phyloP scores from a whole-genome alignment of 2,888 invertebrate genomes.

The Drosophila nr. perissopoda region DNA sequence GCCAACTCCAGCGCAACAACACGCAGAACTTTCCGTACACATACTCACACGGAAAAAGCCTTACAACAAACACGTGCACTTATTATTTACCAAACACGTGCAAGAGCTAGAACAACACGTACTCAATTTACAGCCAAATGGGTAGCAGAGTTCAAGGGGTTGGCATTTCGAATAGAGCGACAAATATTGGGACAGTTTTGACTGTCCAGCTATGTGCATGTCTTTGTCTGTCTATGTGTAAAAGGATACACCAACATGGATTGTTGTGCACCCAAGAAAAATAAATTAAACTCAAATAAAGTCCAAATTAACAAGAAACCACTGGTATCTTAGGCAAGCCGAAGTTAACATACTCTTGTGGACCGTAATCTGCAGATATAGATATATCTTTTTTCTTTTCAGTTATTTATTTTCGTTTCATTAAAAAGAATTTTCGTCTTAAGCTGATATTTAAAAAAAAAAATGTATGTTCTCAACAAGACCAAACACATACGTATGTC shows the following conservation, averaged over 20 bases:
- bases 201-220: slow-evolving; percentile 6
- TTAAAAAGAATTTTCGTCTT: background rate
- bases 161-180: slow-evolving; percentile 38
- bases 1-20: slow-evolving; percentile 49
- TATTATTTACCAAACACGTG: slow-evolving; percentile 78
- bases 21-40: slow-evolving; percentile 26
- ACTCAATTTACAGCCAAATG: slow-evolving; percentile 72
- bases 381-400: background rate
- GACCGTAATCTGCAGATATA: background rate
- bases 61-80: slow-evolving; percentile 47
- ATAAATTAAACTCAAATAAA: slow-evolving; percentile 46
- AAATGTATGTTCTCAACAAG: background rate
- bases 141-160: slow-evolving; percentile 9
- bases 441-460: background rate
- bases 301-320: slow-evolving; percentile 13
- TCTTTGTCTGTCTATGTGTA: slow-evolving; percentile 3
- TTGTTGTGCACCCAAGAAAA: slow-evolving; percentile 11
- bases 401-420: background rate
- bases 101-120: slow-evolving; percentile 75
- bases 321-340: background rate
- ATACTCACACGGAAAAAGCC: background rate
- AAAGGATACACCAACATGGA: slow-evolving; percentile 1
- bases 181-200: slow-evolving; percentile 56
- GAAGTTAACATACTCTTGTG: background rate
- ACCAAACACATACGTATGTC: background rate